Evolutionary conservation across 2,113 vertebrate genomes (phyloP).

Genomic region (Erythrocercus mccallii): DNA sequence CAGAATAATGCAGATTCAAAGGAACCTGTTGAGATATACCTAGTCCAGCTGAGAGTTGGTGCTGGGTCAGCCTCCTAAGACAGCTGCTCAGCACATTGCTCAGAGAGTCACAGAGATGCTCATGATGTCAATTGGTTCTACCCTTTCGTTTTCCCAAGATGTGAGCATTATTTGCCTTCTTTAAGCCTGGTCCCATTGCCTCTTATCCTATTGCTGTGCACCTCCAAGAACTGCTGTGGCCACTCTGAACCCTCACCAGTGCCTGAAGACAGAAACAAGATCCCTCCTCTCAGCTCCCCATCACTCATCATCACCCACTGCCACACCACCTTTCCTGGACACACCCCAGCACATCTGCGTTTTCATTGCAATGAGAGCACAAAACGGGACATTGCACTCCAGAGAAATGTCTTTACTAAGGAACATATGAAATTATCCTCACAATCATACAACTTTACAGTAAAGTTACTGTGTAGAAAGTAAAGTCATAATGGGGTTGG

Average conservation of each 20-base stretch:
- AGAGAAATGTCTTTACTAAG: background rate
- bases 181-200: background rate
- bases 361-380: background rate
- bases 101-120: background rate
- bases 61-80: background rate
- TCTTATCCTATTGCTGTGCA: background rate
- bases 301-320: background rate
- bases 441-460: background rate
- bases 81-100: background rate
- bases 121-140: accelerated
- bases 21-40: background rate
- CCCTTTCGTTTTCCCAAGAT: background rate
- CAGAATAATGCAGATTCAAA: background rate
- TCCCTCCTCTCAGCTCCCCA: background rate
- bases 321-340: background rate
- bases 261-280: background rate
- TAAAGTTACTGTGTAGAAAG: background rate
- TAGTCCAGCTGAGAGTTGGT: accelerated
- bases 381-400: background rate
- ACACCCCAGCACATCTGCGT: background rate
- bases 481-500: background rate
- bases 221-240: background rate
- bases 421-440: background rate
- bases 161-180: background rate
- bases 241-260: background rate